Base-by-base conservation (phyloP, 2,888 invertebrate genomes). In the Patella caerulea region DNA sequence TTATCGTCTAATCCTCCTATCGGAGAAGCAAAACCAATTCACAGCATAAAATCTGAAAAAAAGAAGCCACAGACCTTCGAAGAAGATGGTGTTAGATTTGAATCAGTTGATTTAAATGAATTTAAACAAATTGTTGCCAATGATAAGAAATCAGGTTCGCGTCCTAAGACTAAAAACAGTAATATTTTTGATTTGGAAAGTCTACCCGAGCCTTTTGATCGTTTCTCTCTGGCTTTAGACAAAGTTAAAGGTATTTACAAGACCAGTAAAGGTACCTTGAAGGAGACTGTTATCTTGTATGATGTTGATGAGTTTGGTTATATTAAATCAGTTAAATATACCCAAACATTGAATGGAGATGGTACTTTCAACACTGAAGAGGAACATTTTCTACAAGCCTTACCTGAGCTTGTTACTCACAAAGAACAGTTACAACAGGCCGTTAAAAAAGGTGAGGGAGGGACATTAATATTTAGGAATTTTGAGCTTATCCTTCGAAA, bases 221-320 rank as follows among this genome's bases (percentile, higher is more conserved):
- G 56, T 53, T 72, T 75, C 15, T 34, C 59, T 14, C 56, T 80
- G 34, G 82, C 80, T 55, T 75, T 72, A 59, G 34, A 72, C 2
- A 72, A 55, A 29, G 70, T 82, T 17, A 73, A 76, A 56, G 65
- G 74, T 14, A 76, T 82, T 34, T 80, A 72, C 34, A 77, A 45
- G 59, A 71, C 73, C 29, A 19, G 73, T 11, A 73, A 77, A n/a
- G 77, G 69, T 4, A 81, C 76, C 17, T 45, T 73, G 3, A 83
- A 81, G 55, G 74, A 76, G 24, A 82, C 82, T 24, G 73, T 77
- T 65, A 71, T 82, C 19, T 29, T 80, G 14, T 82, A 79, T 73
- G 79, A 78, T 70, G 74, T 79, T 29, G 82, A 83, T 70, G 77
- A 81, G 65, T 71, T 75, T 73, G 83, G 82, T 24, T 77, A 75